phyloP scores from a whole-genome alignment of 2,797 vertebrate genomes.

The Hyperoplus immaculatus region DNA sequence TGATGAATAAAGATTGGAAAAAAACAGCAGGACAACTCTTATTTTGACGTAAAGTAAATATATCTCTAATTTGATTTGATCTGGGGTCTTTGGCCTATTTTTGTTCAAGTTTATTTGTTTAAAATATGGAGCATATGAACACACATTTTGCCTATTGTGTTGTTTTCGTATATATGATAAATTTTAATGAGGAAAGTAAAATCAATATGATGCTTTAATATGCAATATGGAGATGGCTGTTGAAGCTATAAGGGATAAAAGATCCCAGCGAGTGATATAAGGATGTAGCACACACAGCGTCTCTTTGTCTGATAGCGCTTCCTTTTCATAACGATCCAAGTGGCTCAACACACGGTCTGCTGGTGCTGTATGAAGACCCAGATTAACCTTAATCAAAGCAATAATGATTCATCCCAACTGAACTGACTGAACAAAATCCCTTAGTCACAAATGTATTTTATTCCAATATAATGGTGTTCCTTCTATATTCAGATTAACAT shows the following conservation, averaged over 20 bases:
- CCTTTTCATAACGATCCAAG: background rate
- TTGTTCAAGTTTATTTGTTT: background rate
- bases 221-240: slow-evolving; percentile 12
- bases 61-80: background rate
- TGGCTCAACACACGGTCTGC: background rate
- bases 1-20: background rate
- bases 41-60: background rate
- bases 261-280: slow-evolving; percentile 9
- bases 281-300: accelerated
- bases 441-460: background rate
- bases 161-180: slow-evolving; percentile 19
- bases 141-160: background rate
- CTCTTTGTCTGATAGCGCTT: slow-evolving; percentile 8
- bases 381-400: background rate
- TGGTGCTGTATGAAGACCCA: background rate
- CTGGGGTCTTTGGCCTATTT: background rate
- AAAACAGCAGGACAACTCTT: background rate
- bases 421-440: background rate
- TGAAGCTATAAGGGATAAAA: background rate
- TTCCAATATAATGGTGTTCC: background rate
- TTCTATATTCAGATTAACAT: background rate
- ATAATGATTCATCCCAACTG: background rate
- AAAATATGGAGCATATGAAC: slow-evolving; percentile 1
- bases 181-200: slow-evolving; percentile 25
- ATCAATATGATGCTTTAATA: slow-evolving; percentile 25